Evolutionary conservation across 2,888 invertebrate species (phyloP).

Genomic region (Microctonus hyperodae): DNA sequence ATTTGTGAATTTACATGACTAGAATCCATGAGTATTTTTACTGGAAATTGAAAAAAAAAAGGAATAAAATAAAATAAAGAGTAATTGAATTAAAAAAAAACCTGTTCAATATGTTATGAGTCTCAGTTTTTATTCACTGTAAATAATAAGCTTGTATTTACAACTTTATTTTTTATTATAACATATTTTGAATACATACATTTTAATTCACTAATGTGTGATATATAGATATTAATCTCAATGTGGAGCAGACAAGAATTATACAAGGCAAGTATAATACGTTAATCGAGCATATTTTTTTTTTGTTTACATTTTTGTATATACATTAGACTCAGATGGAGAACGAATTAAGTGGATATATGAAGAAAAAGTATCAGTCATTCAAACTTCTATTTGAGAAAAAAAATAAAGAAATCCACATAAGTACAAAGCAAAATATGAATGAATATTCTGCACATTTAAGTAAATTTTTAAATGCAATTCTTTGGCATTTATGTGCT

Average conservation of each 20-base stretch:
- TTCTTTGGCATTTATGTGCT: slow-evolving; percentile 57
- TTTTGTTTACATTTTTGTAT: neutral
- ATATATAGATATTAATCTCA: neutral
- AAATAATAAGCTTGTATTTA: neutral
- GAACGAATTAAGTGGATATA: slow-evolving; percentile 15
- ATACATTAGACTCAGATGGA: neutral
- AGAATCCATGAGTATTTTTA: slow-evolving; percentile 15
- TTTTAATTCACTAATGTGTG: slow-evolving; percentile 21
- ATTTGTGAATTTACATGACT: slow-evolving; percentile 7
- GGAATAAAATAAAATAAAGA: neutral
- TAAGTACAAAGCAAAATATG: slow-evolving; percentile 39
- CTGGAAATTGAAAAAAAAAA: no score
- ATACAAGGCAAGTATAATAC: neutral
- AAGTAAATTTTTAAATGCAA: slow-evolving; percentile 55
- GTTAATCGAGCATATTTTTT: neutral
- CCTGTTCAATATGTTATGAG: neutral
- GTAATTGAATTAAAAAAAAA: slow-evolving; percentile 1
- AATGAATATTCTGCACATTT: slow-evolving; percentile 37
- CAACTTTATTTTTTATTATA: neutral
- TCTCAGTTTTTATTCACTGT: neutral
- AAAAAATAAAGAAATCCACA: slow-evolving; percentile 29
- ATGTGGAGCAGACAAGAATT: neutral
- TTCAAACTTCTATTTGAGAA: slow-evolving; percentile 23
- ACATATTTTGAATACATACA: slow-evolving; percentile 13
- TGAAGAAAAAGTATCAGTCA: slow-evolving; percentile 31